Evolutionary conservation across 2,113 vertebrate species (phyloP).

Genomic region (Epinephelus fuscoguttatus): DNA sequence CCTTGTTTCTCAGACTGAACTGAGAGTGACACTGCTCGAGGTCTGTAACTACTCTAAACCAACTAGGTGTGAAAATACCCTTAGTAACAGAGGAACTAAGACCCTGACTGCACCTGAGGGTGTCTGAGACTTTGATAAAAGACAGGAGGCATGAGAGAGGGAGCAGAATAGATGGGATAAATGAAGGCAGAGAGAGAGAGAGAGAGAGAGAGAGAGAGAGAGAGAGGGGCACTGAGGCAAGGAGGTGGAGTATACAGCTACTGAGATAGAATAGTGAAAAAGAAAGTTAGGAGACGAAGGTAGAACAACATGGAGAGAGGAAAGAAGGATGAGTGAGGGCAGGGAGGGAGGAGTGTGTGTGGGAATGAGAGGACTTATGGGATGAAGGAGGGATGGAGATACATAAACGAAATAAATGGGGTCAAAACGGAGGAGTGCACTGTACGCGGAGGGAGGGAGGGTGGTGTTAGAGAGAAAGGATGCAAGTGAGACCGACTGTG

Average conservation of each 20-base stretch:
- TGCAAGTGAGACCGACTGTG: slow-evolving; percentile 28
- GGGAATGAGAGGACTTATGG: slow-evolving; percentile 31
- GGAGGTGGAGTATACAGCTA: not conserved
- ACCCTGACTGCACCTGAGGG: slow-evolving; percentile 34
- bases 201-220: not conserved
- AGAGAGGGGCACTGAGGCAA: slow-evolving; percentile 9
- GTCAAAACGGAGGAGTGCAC: slow-evolving; percentile 42
- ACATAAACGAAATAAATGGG: slow-evolving; percentile 60
- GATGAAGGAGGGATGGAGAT: slow-evolving; percentile 36
- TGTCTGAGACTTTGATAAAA: slow-evolving; percentile 47
- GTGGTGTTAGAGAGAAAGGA: slow-evolving; percentile 45
- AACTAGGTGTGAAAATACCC: slow-evolving; percentile 53
- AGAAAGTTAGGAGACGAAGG: not conserved
- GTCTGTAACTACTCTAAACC: slow-evolving; percentile 39
- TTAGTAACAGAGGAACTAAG: slow-evolving; percentile 35
- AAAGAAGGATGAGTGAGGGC: not conserved
- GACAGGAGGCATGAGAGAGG: slow-evolving; percentile 7
- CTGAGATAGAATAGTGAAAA: not conserved
- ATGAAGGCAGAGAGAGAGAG: not conserved
- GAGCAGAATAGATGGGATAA: not conserved
- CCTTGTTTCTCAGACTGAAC: slow-evolving; percentile 14
- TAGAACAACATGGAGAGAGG: not conserved
- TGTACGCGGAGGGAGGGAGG: slow-evolving; percentile 23
- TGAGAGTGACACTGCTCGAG: slow-evolving; percentile 27
- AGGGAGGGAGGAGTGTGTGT: not conserved